phyloP scores from a whole-genome alignment of 2,888 invertebrate genomes.

The Altica lythri region DNA sequence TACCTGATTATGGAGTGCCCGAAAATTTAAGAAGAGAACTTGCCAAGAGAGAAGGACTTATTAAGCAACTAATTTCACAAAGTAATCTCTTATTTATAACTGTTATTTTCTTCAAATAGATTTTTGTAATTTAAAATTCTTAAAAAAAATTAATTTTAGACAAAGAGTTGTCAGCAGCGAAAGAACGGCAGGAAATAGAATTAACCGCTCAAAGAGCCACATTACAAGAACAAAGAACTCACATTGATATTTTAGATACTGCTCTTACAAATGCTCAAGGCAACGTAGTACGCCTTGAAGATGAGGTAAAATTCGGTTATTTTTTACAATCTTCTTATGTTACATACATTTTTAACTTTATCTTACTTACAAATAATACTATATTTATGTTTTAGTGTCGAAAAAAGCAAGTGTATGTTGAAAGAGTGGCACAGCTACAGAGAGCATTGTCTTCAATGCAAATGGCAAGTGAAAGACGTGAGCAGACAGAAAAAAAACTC shows the following conservation, averaged over 20 bases:
- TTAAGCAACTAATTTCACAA: slow-evolving; percentile 85
- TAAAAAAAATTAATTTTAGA: slow-evolving; percentile 60
- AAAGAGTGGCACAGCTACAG: slow-evolving; percentile 82
- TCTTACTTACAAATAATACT: too few relatives aligned
- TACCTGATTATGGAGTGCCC: slow-evolving; percentile 49
- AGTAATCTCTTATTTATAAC: slow-evolving; percentile 60
- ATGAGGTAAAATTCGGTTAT: slow-evolving; percentile 67
- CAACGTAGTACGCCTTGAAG: slow-evolving; percentile 84
- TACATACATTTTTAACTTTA: too few relatives aligned
- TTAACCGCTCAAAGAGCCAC: slow-evolving; percentile 87
- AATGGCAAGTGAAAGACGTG: slow-evolving; percentile 81
- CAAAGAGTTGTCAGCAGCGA: slow-evolving; percentile 85
- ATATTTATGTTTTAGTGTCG: slow-evolving; percentile 64
- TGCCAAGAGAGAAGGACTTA: slow-evolving; percentile 77
- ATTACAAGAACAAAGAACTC: slow-evolving; percentile 87
- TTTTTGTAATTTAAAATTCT: neutral
- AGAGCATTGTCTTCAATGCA: slow-evolving; percentile 80
- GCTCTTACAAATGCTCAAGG: slow-evolving; percentile 90
- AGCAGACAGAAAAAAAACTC: slow-evolving; percentile 83
- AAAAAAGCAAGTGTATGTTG: slow-evolving; percentile 83
- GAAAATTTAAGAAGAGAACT: slow-evolving; percentile 71
- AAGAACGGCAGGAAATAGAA: slow-evolving; percentile 91
- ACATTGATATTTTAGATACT: slow-evolving; percentile 90
- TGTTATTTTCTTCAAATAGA: neutral
- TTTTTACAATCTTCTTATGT: neutral